Conservation (phyloP, 1,140 invertebrate species). For the Drosophila kohkoa region DNA sequence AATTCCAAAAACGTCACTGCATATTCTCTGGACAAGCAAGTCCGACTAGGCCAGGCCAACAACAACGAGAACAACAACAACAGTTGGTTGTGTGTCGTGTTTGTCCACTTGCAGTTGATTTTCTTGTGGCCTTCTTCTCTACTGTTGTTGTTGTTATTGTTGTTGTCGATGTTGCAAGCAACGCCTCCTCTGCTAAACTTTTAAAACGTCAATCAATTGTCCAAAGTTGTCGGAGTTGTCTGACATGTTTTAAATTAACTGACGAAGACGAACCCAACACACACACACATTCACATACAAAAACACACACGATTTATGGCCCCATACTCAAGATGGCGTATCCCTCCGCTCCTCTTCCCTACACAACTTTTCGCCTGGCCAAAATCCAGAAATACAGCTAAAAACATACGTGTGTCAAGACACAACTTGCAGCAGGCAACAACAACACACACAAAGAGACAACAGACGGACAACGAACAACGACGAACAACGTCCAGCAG, state of each 20-base stretch:
- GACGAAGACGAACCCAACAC: slow-evolving; percentile 80
- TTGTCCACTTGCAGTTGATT: slow-evolving; percentile 64
- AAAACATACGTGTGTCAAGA: slow-evolving; percentile 19
- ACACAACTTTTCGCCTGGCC: slow-evolving; percentile 22
- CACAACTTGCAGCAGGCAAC: not conserved
- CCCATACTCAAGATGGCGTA: slow-evolving; percentile 71
- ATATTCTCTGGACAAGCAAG: slow-evolving; percentile 44
- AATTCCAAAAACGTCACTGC: slow-evolving; percentile 72
- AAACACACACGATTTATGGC: slow-evolving; percentile 68
- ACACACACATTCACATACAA: slow-evolving; percentile 1
- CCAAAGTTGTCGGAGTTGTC: slow-evolving; percentile 82
- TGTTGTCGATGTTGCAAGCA: slow-evolving; percentile 59
- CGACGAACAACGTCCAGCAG: not conserved
- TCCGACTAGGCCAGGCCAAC: slow-evolving; percentile 4
- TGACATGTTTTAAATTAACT: slow-evolving; percentile 84
- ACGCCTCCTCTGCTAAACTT: slow-evolving; percentile 74
- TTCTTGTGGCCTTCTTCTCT: slow-evolving; percentile 52
- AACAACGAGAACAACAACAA: slow-evolving; percentile 19
- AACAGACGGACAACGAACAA: not conserved
- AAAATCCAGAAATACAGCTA: slow-evolving; percentile 37
- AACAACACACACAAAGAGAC: not conserved
- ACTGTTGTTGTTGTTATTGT: slow-evolving; percentile 39
- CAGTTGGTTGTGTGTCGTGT: slow-evolving; percentile 56
- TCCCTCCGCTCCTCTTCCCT: not conserved
- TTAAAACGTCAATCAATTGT: slow-evolving; percentile 84